phyloP scores from a whole-genome alignment of 2,113 vertebrate species.

The Phocoena sinus region DNA sequence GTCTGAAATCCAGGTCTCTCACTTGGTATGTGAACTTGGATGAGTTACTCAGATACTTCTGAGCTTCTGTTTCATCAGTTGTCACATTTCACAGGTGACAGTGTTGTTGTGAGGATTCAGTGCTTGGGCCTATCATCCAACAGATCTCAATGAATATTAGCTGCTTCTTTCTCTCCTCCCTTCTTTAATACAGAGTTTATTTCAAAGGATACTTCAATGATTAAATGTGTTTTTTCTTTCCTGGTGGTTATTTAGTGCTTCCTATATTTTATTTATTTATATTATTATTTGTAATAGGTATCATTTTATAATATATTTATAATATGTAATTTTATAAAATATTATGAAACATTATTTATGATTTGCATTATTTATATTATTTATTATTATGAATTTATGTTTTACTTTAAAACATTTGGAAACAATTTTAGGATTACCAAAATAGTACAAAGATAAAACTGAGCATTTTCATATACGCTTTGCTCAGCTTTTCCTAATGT shows the following conservation, averaged over 20 bases:
- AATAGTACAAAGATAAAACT: not conserved
- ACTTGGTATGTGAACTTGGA: conserved; percentile 21
- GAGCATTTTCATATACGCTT: not conserved
- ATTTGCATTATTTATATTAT: not conserved
- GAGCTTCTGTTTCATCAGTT: conserved; percentile 22
- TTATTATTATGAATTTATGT: not conserved
- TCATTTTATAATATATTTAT: not conserved
- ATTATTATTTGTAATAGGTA: not conserved
- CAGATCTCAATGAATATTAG: not conserved
- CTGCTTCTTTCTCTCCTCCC: not conserved
- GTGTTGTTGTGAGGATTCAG: not conserved
- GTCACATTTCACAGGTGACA: conserved; percentile 9
- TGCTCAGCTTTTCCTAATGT: not conserved
- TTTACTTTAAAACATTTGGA: not conserved
- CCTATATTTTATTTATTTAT: conserved; percentile 9
- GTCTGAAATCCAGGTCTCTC: not conserved
- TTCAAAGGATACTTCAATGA: not conserved
- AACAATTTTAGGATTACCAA: not conserved
- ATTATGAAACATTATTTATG: not conserved
- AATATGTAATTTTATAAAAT: not conserved
- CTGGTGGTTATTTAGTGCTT: not conserved
- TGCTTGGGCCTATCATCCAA: not conserved
- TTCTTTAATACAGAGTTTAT: conserved; percentile 1
- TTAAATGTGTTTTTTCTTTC: not conserved
- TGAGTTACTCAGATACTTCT: not conserved